Conservation (phyloP, 2,113 vertebrate species). For the Castor canadensis region DNA sequence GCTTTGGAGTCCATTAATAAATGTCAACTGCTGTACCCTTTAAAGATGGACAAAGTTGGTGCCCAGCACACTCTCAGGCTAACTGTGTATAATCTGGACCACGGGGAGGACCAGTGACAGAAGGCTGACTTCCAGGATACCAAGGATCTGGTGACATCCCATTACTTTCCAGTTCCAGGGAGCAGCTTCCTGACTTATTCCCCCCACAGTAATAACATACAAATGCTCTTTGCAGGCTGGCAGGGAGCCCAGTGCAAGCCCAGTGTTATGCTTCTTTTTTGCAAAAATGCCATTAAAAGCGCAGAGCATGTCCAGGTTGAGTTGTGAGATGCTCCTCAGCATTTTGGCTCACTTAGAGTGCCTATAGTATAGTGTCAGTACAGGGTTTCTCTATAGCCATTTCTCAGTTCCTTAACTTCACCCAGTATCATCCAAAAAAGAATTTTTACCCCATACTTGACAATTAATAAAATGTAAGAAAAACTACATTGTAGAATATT, state of each 20-base stretch:
- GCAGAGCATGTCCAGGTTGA: background rate
- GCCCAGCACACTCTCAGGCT: background rate
- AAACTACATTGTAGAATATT: background rate
- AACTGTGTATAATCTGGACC: background rate
- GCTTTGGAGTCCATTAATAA: background rate
- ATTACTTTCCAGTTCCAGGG: background rate
- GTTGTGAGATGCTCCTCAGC: background rate
- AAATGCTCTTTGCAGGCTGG: slow-evolving; percentile 1
- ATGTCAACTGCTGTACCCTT: background rate
- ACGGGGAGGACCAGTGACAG: background rate
- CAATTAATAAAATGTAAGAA: slow-evolving; percentile 9
- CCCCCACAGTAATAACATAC: background rate
- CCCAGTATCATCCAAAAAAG: background rate
- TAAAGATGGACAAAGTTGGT: background rate
- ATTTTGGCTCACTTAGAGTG: background rate
- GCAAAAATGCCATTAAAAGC: slow-evolving; percentile 41
- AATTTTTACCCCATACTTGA: background rate
- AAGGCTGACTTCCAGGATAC: background rate
- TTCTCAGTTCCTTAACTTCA: background rate
- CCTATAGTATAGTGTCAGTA: background rate
- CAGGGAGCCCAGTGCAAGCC: background rate
- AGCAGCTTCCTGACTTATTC: background rate
- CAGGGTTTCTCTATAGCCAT: background rate
- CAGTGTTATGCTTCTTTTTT: background rate
- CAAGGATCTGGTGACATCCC: background rate